A percentile compares a stretch with the other conserved stretches of the same genome.
Conservation (phyloP, 2,888 invertebrate species). For the Linnaemya tessellans region DNA sequence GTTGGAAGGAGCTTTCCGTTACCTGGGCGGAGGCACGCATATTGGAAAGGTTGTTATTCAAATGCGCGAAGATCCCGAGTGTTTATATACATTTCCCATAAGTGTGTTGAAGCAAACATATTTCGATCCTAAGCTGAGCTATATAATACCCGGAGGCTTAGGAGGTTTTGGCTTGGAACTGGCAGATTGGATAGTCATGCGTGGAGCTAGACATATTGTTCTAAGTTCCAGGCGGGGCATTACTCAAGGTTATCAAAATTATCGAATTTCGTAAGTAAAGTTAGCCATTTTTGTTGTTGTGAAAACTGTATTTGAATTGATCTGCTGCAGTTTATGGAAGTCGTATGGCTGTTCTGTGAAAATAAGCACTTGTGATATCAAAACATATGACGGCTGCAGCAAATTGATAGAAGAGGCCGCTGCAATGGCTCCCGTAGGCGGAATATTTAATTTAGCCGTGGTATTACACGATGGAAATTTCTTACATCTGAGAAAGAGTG, state of each 20-base stretch:
- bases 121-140: constrained; percentile 80
- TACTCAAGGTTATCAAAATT: constrained; percentile 91
- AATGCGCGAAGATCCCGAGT: constrained; percentile 78
- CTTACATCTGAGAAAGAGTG: constrained; percentile 89
- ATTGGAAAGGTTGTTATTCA: constrained; percentile 88
- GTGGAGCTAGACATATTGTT: constrained; percentile 91
- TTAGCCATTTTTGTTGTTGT: not conserved
- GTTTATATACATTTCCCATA: constrained; percentile 77
- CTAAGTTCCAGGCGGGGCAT: constrained; percentile 92
- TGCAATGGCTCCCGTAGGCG: constrained; percentile 88
- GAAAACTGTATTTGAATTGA: too few relatives aligned
- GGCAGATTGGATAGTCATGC: constrained; percentile 92
- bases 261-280: constrained; percentile 86
- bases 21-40: constrained; percentile 89
- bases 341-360: constrained; percentile 87
- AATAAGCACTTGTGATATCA: constrained; percentile 90
- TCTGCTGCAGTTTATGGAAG: constrained; percentile 85
- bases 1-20: constrained; percentile 89
- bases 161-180: constrained; percentile 97
- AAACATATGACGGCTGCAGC: constrained; percentile 85
- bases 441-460: constrained; percentile 95
- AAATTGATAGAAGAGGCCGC: constrained; percentile 87
- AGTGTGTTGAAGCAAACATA: constrained; percentile 78
- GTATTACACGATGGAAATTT: constrained; percentile 89
- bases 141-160: constrained; percentile 90